Base-by-base conservation (phyloP, 2,113 vertebrate species). In the Scartelaos histophorus region DNA sequence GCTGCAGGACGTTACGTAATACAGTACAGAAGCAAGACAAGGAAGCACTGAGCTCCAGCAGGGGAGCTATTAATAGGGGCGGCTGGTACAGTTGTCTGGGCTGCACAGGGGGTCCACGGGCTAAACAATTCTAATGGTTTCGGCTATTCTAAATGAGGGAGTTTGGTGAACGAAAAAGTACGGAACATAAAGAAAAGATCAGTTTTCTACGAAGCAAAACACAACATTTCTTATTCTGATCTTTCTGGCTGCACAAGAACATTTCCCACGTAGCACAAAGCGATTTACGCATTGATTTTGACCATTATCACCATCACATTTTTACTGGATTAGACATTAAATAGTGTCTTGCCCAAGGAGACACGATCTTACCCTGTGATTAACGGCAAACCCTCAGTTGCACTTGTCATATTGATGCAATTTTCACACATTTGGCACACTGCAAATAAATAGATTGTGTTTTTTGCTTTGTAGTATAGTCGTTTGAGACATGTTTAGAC, bases 61-160 rank as follows among this genome's bases (percentile, higher is more conserved):
- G 75, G 35, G 77, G 65, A 79, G 81, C 78, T 85, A 80, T 88
- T 87, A 82, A 80, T 87, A 82, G 53, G 51, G 66, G 54, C 67
- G 76, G 72, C 76, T 35, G 62, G 71, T 76, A 71, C 70, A 73
- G 74, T 71, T 78, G 80, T 69, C n/a, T 1, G 24, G 62, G 70
- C 54, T 57, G 67, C 51, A 62, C 66, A 60, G 24, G n/a, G 11
- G 64, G 47, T 54, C 78, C 60, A 68, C n/a, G 1, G 69, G 66
- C 65, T 47, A 73, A 70, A 35, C 22, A 73, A 51, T 19, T 15
- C 7, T 43, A 43, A 43, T 43, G 38, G 38, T 9, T 10, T 43
- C 38, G 10, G 9, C 38, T 43, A 10, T 43, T 43, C 7, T 43
- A 43, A 43, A 43, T 43, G 38, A 43, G 38, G 38, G 38, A 43